Evolutionary conservation across 1,140 invertebrate genomes (phyloP).

Genomic region (Choristoneura fumiferana): DNA sequence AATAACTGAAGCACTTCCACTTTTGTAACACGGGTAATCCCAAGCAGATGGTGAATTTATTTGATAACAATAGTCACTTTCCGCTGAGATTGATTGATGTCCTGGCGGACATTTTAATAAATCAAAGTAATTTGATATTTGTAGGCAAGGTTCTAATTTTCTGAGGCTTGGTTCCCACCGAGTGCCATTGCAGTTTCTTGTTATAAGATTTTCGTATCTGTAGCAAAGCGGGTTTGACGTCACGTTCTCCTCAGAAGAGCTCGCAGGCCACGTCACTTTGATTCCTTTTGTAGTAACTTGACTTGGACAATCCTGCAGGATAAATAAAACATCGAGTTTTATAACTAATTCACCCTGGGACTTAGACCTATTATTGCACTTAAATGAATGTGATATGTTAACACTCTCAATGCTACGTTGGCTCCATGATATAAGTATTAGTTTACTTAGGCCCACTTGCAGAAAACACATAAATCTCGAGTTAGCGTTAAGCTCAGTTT

Average conservation of each 20-base stretch:
- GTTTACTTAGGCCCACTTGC: no score
- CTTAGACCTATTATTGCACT: no score
- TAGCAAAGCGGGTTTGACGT: conserved; percentile 52
- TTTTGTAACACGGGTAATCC: conserved; percentile 57
- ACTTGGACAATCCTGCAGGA: conserved; percentile 48
- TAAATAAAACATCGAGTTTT: neutral
- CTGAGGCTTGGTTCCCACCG: conserved; percentile 39
- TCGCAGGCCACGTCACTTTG: conserved; percentile 48
- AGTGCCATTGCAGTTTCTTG: conserved; percentile 44
- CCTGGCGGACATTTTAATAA: conserved; percentile 48
- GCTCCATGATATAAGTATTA: no score
- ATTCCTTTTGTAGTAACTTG: conserved; percentile 43
- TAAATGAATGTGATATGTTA: no score
- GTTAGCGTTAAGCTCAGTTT: no score
- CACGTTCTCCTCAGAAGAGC: conserved; percentile 35
- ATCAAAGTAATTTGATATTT: conserved; percentile 43
- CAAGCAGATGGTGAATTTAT: conserved; percentile 40
- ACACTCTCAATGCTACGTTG: no score
- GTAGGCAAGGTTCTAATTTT: conserved; percentile 40
- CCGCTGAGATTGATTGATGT: conserved; percentile 46
- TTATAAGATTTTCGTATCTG: conserved; percentile 41
- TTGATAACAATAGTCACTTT: conserved; percentile 54
- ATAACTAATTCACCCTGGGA: no score
- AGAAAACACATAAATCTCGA: no score
- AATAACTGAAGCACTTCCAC: conserved; percentile 53